Base-by-base conservation (phyloP, 2,113 vertebrate species). In the Lagopus muta region DNA sequence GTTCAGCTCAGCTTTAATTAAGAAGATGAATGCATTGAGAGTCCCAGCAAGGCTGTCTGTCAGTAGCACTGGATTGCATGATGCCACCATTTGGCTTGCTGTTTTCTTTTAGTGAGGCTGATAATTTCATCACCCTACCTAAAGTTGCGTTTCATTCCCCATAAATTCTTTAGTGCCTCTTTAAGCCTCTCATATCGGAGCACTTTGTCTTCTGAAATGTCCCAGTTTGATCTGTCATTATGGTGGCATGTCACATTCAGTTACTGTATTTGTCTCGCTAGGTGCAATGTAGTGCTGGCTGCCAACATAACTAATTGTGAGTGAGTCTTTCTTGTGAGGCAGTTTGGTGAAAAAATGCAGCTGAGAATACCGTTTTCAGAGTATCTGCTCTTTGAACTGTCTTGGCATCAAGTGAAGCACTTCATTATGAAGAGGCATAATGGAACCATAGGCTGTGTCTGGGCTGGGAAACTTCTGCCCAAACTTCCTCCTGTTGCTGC, bases 81-180 rank as follows among this genome's bases (percentile, higher is more conserved):
- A 92, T 83, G 30, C 52, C 38, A 6, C 43, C 74, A 30, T 73
- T 96, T 91, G 89, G 42, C 82, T 88, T 27, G 5, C 3, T 58
- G 38, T 81, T 83, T 72, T 90, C 60, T 89, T 55, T 55, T 65
- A 43, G 78, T 94, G 69, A 86, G 36, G 58, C 60, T 86, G 87
- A 86, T 91, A 83, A 95, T 94, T 94, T 88, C 89, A 90, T 83
- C 67, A 69, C 13, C 50, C 61, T 92, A 40, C 57, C 85, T 66
- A 43, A 95, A 86, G 73, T 0, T 93, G 16, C 7, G 0, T 90
- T 97, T 96, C 73, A 38, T 88, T 93, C 76, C 78, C 94, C 80
- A 82, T 90, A 94, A 94, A 92, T 93, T 94, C 94, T 92, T 90
- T 73, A 89, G 91, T 92, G 66, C 73, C 92, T 89, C 82, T 93